Conservation (phyloP, 2,113 vertebrate species). For the Megaleporinus macrocephalus region DNA sequence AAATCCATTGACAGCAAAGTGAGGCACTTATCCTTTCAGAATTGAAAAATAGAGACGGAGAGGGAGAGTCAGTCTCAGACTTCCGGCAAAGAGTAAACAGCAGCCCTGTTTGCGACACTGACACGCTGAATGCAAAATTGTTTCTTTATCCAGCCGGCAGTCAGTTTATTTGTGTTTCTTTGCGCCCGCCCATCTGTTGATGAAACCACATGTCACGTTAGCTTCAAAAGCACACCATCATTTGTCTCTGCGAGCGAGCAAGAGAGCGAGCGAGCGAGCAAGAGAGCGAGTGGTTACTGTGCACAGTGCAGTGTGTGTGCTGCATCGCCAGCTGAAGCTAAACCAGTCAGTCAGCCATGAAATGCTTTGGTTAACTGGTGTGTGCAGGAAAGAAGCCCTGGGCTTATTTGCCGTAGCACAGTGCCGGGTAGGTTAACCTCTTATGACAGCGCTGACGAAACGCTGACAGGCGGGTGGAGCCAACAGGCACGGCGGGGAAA, state of each 20-base stretch:
- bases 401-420: constrained; percentile 74
- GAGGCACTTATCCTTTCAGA: constrained; percentile 47
- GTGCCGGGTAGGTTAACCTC: constrained; percentile 68
- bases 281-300: constrained; percentile 6
- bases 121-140: not conserved
- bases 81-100: not conserved
- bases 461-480: constrained; percentile 36
- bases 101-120: not conserved
- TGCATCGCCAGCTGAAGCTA: constrained; percentile 65
- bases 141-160: constrained; percentile 1
- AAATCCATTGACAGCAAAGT: constrained; percentile 34
- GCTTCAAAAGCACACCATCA: constrained; percentile 4
- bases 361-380: constrained; percentile 60
- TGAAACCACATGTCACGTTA: constrained; percentile 37
- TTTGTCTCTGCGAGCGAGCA: not conserved
- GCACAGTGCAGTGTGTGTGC: constrained; percentile 10
- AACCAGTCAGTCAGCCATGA: constrained; percentile 68
- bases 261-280: not conserved
- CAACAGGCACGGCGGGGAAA: not conserved
- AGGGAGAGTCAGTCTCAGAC: not conserved
- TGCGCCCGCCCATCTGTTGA: constrained; percentile 36
- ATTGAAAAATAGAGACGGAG: constrained; percentile 43
- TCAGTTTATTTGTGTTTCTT: constrained; percentile 27
- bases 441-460: constrained; percentile 66
- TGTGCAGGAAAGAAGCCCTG: constrained; percentile 70